phyloP scores from a whole-genome alignment of 1,140 invertebrate species.

The Drosophila sulfurigaster region DNA sequence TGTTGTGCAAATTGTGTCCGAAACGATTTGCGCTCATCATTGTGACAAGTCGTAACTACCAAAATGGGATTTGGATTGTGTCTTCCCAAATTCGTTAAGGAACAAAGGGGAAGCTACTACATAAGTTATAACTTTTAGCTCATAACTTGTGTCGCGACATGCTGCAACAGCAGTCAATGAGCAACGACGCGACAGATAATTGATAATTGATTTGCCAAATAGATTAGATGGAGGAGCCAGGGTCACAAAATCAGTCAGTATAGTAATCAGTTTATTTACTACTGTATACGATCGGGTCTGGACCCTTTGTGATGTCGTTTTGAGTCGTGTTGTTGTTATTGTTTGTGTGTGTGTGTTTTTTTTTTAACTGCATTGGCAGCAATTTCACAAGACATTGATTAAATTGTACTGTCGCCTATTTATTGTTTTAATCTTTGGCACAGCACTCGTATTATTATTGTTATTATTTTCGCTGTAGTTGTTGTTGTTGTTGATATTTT shows the following conservation, averaged over 20 bases:
- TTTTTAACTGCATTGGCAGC: constrained; percentile 14
- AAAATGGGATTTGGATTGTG: no score
- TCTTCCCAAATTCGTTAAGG: no score
- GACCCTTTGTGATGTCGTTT: constrained; percentile 33
- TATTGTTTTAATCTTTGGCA: constrained; percentile 7
- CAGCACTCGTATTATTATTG: constrained; percentile 7
- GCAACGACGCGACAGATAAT: constrained; percentile 33
- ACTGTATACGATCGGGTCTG: not conserved
- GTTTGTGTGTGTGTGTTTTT: constrained; percentile 6
- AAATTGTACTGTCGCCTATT: constrained; percentile 19
- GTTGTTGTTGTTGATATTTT: not conserved
- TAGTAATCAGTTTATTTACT: constrained; percentile 22
- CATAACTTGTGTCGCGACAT: not conserved
- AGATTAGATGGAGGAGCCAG: constrained; percentile 22
- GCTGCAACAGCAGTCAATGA: constrained; percentile 1
- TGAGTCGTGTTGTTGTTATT: constrained; percentile 17
- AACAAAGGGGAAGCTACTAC: no score
- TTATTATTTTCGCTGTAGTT: constrained; percentile 1
- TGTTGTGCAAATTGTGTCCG: no score
- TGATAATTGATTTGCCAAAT: constrained; percentile 36
- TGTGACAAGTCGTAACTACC: no score
- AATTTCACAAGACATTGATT: constrained; percentile 39
- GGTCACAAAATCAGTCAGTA: constrained; percentile 20
- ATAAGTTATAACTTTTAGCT: no score
- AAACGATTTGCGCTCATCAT: no score